phyloP scores from a whole-genome alignment of 2,113 vertebrate species.

The Solenodon paradoxus region DNA sequence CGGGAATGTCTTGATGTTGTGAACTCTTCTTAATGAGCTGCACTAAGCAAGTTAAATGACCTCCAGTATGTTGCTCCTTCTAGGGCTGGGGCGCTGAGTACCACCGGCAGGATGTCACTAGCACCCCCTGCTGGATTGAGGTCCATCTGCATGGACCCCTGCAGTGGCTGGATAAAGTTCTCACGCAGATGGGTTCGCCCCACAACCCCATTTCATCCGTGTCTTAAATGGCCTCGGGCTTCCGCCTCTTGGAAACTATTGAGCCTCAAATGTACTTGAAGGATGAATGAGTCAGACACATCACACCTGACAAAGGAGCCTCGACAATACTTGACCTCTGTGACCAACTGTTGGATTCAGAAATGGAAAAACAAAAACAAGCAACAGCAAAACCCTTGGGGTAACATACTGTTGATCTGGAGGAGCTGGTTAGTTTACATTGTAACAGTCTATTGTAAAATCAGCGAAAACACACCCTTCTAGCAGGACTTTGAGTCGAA shows the following conservation, averaged over 20 bases:
- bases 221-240: constrained; percentile 86
- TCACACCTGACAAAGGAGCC: constrained; percentile 88
- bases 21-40: not conserved
- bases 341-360: constrained; percentile 95
- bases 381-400: not conserved
- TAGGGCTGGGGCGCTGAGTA: constrained; percentile 99
- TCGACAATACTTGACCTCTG: constrained; percentile 95
- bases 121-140: constrained; percentile 99
- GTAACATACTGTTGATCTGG: constrained; percentile 78
- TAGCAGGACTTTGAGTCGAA: constrained; percentile 72
- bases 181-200: constrained; percentile 99
- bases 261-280: constrained; percentile 94
- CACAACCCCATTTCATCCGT: constrained; percentile 99
- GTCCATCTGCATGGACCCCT: constrained; percentile 98
- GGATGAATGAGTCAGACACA: constrained; percentile 90
- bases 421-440: constrained; percentile 87
- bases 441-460: constrained; percentile 83
- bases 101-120: constrained; percentile 98
- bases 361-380: constrained; percentile 5
- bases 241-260: constrained; percentile 79
- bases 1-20: not conserved
- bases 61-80: constrained; percentile 55
- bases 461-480: constrained; percentile 69
- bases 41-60: constrained; percentile 19
- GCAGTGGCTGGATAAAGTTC: constrained; percentile 99